Base-by-base conservation (phyloP, 2,888 invertebrate genomes). In the Cephus pygmeus region DNA sequence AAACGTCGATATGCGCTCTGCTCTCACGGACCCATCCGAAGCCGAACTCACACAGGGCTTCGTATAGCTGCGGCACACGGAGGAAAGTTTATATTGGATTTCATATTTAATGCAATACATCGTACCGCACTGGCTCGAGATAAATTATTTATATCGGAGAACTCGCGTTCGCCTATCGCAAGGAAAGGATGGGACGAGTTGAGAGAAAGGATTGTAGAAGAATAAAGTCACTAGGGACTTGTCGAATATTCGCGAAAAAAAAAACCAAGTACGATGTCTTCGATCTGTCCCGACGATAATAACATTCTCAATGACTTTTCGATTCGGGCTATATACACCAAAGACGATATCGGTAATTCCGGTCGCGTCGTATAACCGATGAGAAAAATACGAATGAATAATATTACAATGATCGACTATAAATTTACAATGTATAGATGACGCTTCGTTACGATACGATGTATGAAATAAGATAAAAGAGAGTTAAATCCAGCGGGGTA, bases 21-120 rank as follows among this genome's bases (percentile, higher is more conserved):
- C 76, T 76, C 76, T 73, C 34, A 71, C 69, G 36, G 31, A 71
- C 71, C 71, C 15, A 71, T 23, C 33, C 31, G 71, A 31, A 33
- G 31, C 71, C 71, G 31, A 71, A 33, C 71, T 71, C 71, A 33
- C 71, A 33, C 71, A 71, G 31, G 31, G n/a, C 11, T 12, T 12
- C 71, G 71, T 12, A 31, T 71, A 23, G 56, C 56, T 56, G 23
- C 56, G 23, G 82, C 73, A 75, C 68, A 75, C 75, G 81, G 78
- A 82, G 83, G 86, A 88, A 88, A 88, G 83, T 88, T 88, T 88
- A 87, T 88, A 89, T 89, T 89, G 88, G 88, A 88, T 89, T 89
- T 89, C 88, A 89, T 89, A 88, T 89, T 89, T 89, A 88, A 89
- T 89, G 88, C 88, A 88, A 87, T 87, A 86, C 84, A 83, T 85